A percentile compares a stretch with the other conserved stretches of the same genome.
These are phyloP conservation scores for Ploceus nigricollis DNA, from an alignment of 2,113 vertebrate species.

Conservation along the genomic window DNA sequence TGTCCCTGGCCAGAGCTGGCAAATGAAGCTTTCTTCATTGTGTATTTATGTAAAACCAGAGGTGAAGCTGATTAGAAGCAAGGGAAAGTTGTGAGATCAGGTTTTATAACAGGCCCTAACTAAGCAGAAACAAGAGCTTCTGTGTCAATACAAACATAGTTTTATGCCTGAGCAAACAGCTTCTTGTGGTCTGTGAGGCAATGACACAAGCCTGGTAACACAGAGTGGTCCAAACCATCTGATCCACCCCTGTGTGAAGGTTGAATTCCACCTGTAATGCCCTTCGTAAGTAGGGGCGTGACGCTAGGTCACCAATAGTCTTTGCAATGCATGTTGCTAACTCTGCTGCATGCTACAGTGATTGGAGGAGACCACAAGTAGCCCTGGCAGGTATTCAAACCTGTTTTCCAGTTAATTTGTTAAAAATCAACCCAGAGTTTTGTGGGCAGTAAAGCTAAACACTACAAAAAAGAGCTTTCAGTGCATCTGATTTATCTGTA, in stretches of 20 bases:
- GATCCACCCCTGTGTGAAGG: background rate
- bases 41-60: background rate
- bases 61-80: background rate
- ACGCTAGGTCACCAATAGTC: background rate
- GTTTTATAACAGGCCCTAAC: background rate
- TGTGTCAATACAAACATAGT: background rate
- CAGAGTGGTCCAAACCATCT: background rate
- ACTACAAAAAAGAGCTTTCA: background rate
- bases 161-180: slow-evolving; percentile 34
- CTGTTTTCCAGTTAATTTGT: background rate
- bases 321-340: background rate
- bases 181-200: background rate
- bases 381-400: background rate
- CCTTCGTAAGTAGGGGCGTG: background rate
- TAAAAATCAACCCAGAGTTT: slow-evolving; percentile 26
- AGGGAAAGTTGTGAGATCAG: background rate
- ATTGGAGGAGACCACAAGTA: background rate
- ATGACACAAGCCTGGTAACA: background rate
- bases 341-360: background rate
- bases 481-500: background rate
- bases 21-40: background rate
- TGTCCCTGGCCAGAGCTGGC: background rate
- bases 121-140: background rate
- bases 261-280: slow-evolving; percentile 9
- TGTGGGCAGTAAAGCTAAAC: background rate